phyloP scores from a whole-genome alignment of 2,888 invertebrate species.

The Rhagophthalmus giganteus region DNA sequence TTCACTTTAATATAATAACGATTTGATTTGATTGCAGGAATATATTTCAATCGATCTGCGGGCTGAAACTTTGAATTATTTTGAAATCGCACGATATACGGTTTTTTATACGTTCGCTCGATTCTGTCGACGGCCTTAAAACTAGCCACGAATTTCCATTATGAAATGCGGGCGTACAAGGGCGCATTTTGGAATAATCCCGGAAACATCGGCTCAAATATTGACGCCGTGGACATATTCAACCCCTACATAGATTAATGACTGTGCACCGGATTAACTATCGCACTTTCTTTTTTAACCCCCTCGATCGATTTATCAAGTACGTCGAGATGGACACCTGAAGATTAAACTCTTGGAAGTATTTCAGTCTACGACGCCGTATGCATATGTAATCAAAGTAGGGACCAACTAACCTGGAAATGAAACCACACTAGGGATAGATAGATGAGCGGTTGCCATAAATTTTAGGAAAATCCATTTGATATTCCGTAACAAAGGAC shows the following conservation, averaged over 20 bases:
- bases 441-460: conserved; percentile 8
- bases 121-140: background rate
- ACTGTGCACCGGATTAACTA: conserved; percentile 13
- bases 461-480: conserved; percentile 7
- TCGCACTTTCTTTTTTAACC: conserved; percentile 8
- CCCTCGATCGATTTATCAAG: conserved; percentile 8
- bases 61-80: no score
- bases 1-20: no score
- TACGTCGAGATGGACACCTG: conserved; percentile 8
- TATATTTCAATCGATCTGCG: no score
- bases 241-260: conserved; percentile 24
- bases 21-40: no score
- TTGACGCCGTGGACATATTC: conserved; percentile 19
- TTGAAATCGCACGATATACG: no score
- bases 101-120: background rate
- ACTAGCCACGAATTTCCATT: conserved; percentile 6
- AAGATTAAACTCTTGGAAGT: conserved; percentile 10
- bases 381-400: conserved; percentile 14
- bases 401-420: conserved; percentile 4
- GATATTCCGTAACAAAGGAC: background rate
- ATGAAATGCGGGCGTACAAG: conserved; percentile 9
- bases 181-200: conserved; percentile 15
- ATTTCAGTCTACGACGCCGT: conserved; percentile 10
- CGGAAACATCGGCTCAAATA: conserved; percentile 19
- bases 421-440: conserved; percentile 7